Base-by-base conservation (phyloP, 2,113 vertebrate species). In the Trachemys scripta region DNA sequence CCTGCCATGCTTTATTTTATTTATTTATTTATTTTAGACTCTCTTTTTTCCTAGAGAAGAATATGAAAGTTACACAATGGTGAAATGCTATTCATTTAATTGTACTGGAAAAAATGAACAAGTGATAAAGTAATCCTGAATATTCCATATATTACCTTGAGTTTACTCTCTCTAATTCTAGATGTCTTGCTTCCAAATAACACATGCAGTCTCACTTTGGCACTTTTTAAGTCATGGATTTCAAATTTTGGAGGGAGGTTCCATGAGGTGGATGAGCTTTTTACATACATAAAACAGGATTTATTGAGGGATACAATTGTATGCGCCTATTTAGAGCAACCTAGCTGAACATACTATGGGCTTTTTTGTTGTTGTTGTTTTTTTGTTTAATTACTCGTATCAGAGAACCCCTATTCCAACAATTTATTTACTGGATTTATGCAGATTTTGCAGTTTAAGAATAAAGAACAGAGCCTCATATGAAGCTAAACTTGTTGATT, bases 401-500 rank as follows among this genome's bases (percentile, higher is more conserved):
- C 3, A 12, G 76, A 59, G 13, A 90, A 75, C 50, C 85, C 62
- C 5, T 79, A 79, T 5, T 57, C 3, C 4, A 75, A 3, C 72
- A 59, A 80, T 47, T 89, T 45, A n/a, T 5, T 53, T 84, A 31
- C 10, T 72, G 88, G 59, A n/a, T 93, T 47, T 83, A 65, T 95
- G 92, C 89, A 88, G 84, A 94, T 94, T 80, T 93, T 95, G 90
- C 89, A 89, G 65, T 92, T 94, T 45, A 90, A 86, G 94, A 82
- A 45, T 45, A 98, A n/a, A 95, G 86, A 82, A 93, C 92, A 96
- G 83, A 94, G 87, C 83, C 89, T 96, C 78, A 91, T 54, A 96
- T 97, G 89, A 97, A 97, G 97, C 96, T 97, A 95, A 96, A 88
- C 72, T 89, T 88, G 90, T 79, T 91, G 81, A 93, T 90, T 97